A percentile compares a stretch with the other conserved stretches of the same genome.
These are phyloP conservation scores for Acipenser oxyrinchus DNA, from an alignment of 2,797 vertebrate genomes.

Conservation along the genomic window DNA sequence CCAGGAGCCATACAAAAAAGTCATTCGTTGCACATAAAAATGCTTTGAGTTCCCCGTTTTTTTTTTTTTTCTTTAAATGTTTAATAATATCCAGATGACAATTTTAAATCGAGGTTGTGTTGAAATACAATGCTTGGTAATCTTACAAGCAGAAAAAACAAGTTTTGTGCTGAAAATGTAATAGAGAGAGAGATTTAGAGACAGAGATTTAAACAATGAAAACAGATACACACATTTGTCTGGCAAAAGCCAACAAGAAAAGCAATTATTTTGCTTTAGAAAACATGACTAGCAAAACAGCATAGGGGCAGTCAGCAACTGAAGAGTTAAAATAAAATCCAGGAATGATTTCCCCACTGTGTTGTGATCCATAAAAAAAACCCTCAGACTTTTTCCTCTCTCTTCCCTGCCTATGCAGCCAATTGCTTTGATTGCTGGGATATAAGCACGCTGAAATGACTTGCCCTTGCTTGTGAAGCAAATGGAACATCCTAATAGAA, in stretches of 20 bases:
- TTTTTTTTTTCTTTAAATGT: background rate
- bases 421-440: constrained; percentile 95
- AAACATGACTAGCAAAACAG: background rate
- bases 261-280: too few species aligned
- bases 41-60: constrained; percentile 2
- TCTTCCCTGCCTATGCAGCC: constrained; percentile 77
- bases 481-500: constrained; percentile 99
- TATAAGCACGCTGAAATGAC: constrained; percentile 87
- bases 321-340: constrained; percentile 74
- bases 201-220: too few species aligned
- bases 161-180: too few species aligned
- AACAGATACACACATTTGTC: too few species aligned
- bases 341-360: constrained; percentile 62
- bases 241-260: too few species aligned
- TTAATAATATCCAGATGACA: background rate
- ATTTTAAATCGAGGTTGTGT: background rate
- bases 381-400: constrained; percentile 59
- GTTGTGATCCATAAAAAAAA: constrained; percentile 77
- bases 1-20: constrained; percentile 45
- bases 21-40: constrained; percentile 48
- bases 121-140: too few species aligned
- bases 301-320: constrained; percentile 34
- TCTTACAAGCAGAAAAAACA: too few species aligned
- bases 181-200: too few species aligned
- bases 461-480: constrained; percentile 97